Evolutionary conservation across 2,797 vertebrate genomes (phyloP).

Genomic region (Urosaurus nigricauda): DNA sequence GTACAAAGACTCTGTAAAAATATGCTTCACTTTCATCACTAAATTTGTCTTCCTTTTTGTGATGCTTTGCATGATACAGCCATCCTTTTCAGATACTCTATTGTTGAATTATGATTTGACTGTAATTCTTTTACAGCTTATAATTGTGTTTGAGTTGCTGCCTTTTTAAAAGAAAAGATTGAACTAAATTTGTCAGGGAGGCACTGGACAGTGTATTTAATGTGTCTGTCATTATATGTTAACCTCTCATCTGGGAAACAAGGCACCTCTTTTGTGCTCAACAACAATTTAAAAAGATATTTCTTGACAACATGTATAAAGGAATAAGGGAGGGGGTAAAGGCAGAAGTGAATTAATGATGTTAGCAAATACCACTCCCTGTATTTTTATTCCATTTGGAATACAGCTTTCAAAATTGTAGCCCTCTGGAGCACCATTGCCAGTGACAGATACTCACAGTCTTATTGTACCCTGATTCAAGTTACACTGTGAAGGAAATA

Average conservation of each 20-base stretch:
- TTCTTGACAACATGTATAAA: slow-evolving; percentile 73
- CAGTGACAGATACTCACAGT: slow-evolving; percentile 66
- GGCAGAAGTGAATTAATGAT: slow-evolving; percentile 80
- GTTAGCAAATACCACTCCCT: slow-evolving; percentile 85
- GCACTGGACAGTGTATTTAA: slow-evolving; percentile 74
- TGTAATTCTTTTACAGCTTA: slow-evolving; percentile 70
- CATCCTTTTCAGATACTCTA: slow-evolving; percentile 57
- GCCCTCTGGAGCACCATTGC: slow-evolving; percentile 60
- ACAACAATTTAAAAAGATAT: slow-evolving; percentile 71
- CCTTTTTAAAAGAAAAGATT: slow-evolving; percentile 69
- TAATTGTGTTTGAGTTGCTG: slow-evolving; percentile 74
- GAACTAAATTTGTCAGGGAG: slow-evolving; percentile 71
- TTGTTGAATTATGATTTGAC: slow-evolving; percentile 66
- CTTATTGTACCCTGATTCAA: slow-evolving; percentile 41
- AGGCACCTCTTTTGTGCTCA: slow-evolving; percentile 76
- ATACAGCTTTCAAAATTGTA: slow-evolving; percentile 70
- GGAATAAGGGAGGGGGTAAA: slow-evolving; percentile 73
- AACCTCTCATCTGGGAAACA: slow-evolving; percentile 71
- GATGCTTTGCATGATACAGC: slow-evolving; percentile 60
- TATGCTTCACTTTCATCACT: slow-evolving; percentile 36
- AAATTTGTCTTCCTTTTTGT: slow-evolving; percentile 50
- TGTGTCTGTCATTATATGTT: slow-evolving; percentile 81
- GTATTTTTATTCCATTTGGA: slow-evolving; percentile 68
- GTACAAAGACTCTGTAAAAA: slow-evolving; percentile 18
- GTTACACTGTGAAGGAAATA: slow-evolving; percentile 57